Percentiles rank a stretch among this genome's conserved stretches.
Conservation (phyloP, 2,113 vertebrate genomes). For the Poeciliopsis prolifica region DNA sequence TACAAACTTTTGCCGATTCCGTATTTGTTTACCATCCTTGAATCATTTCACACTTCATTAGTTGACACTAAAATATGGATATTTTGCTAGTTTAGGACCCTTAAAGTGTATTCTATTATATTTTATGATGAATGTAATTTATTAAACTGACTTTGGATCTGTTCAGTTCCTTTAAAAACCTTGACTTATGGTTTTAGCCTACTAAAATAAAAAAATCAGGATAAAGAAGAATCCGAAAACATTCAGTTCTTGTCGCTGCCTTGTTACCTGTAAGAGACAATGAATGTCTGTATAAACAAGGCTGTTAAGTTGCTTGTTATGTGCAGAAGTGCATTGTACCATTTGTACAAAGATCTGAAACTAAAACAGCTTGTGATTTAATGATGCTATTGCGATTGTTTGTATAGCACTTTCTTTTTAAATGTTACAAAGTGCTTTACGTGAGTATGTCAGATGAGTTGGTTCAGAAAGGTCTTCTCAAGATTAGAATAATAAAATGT, state of each 20-base stretch:
- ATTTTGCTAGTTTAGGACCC: constrained; percentile 62
- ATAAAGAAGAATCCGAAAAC: constrained; percentile 18
- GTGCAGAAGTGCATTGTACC: constrained; percentile 60
- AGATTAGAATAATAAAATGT: not conserved
- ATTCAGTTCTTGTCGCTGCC: constrained; percentile 50
- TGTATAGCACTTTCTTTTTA: not conserved
- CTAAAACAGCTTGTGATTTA: constrained; percentile 58
- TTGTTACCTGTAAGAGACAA: constrained; percentile 63
- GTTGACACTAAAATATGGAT: constrained; percentile 54
- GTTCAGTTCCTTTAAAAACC: constrained; percentile 55
- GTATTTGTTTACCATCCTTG: constrained; percentile 51
- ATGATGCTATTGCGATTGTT: constrained; percentile 5
- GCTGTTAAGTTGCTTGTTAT: constrained; percentile 57
- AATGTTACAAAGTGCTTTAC: constrained; percentile 10
- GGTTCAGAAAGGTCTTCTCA: not conserved
- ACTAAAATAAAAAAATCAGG: constrained; percentile 29
- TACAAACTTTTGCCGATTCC: constrained; percentile 28
- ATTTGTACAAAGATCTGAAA: constrained; percentile 34
- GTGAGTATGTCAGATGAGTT: not conserved
- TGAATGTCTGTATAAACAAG: constrained; percentile 48
- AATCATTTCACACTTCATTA: constrained; percentile 50
- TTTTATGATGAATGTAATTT: constrained; percentile 80
- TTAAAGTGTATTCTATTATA: constrained; percentile 63
- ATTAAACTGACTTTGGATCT: constrained; percentile 70
- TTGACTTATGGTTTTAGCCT: constrained; percentile 51